Evolutionary conservation across 2,888 invertebrate species (phyloP).

Genomic region (Cepaea hortensis): DNA sequence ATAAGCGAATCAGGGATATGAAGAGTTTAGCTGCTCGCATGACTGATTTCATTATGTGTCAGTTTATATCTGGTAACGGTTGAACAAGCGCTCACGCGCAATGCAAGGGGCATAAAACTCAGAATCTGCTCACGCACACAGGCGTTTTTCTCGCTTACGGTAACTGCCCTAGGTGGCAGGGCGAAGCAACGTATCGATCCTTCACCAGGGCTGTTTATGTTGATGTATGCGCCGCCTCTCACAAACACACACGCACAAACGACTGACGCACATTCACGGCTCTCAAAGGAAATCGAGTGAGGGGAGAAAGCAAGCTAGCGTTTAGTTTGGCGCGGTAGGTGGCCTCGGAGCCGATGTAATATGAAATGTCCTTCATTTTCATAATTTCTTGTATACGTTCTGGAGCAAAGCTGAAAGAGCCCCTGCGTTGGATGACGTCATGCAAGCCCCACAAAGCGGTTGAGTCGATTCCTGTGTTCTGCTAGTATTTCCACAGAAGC

Average conservation of each 20-base stretch:
- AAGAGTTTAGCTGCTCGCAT: no score
- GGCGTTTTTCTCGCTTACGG: not conserved
- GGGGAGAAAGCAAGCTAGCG: slow-evolving; percentile 35
- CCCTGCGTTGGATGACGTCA: slow-evolving; percentile 72
- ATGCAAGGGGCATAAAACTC: slow-evolving; percentile 14
- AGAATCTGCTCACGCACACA: not conserved
- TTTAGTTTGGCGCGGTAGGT: slow-evolving; percentile 38
- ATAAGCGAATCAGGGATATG: no score
- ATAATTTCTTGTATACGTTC: slow-evolving; percentile 68
- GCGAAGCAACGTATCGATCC: slow-evolving; percentile 4
- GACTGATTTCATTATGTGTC: no score
- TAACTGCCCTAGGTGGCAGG: not conserved
- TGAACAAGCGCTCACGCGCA: not conserved
- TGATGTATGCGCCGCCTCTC: slow-evolving; percentile 11
- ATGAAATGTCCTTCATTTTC: slow-evolving; percentile 63
- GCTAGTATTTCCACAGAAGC: not conserved
- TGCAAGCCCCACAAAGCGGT: slow-evolving; percentile 55
- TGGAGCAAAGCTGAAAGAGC: slow-evolving; percentile 66
- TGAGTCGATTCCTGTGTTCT: slow-evolving; percentile 16
- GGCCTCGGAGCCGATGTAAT: slow-evolving; percentile 51
- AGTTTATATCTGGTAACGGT: no score
- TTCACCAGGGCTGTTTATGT: slow-evolving; percentile 28
- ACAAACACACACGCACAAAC: slow-evolving; percentile 16
- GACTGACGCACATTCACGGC: slow-evolving; percentile 21
- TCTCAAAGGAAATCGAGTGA: slow-evolving; percentile 33